Percentiles rank a stretch among this genome's conserved stretches.
Evolutionary conservation across 2,797 vertebrate genomes (phyloP).

Genomic region (Oceanodroma leucorhoa): DNA sequence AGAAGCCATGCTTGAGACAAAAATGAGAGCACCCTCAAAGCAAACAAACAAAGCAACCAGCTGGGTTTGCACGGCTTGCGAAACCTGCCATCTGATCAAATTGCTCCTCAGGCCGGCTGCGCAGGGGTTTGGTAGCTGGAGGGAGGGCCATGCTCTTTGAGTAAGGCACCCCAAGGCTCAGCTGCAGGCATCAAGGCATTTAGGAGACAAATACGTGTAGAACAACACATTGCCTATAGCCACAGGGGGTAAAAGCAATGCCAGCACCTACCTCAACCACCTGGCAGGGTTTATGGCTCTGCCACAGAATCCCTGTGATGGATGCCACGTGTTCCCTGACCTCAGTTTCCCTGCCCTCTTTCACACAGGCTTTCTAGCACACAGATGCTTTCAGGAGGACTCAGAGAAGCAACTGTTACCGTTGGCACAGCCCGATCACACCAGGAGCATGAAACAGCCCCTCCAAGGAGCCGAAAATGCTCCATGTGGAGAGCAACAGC

Average conservation of each 20-base stretch:
- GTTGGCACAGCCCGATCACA: background rate
- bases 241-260: background rate
- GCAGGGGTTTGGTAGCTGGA: background rate
- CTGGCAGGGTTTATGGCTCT: background rate
- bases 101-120: rapidly evolving
- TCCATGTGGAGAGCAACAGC: background rate
- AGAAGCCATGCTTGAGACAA: background rate
- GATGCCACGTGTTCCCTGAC: background rate
- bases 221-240: background rate
- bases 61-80: background rate
- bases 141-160: background rate
- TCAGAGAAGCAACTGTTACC: background rate
- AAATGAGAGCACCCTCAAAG: background rate
- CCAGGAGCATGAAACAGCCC: background rate
- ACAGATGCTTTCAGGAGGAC: background rate
- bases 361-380: background rate
- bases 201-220: background rate
- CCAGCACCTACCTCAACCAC: background rate
- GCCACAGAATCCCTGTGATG: background rate
- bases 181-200: background rate
- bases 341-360: background rate
- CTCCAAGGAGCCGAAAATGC: background rate
- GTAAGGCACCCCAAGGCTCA: background rate
- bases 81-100: background rate
- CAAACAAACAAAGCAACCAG: background rate